Conservation (phyloP, 2,113 vertebrate genomes). For the Ibidorhyncha struthersii region DNA sequence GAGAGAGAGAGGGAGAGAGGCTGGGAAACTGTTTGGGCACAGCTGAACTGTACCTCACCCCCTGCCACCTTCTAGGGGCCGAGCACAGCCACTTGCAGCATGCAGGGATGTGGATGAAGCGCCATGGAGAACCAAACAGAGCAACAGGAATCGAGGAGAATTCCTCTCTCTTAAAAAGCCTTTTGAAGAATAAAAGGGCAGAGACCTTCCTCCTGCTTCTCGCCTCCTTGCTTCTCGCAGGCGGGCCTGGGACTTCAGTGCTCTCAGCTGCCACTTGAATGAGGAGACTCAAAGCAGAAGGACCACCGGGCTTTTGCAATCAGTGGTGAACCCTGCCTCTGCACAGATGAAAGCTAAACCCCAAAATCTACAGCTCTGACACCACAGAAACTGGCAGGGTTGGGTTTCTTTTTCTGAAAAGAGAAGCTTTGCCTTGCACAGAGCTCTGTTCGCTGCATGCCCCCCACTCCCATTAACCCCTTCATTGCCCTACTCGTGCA, state of each 20-base stretch:
- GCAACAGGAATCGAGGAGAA: not conserved
- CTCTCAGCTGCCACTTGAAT: not conserved
- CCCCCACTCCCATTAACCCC: not conserved
- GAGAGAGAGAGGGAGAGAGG: not conserved
- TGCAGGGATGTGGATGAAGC: not conserved
- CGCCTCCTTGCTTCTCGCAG: not conserved
- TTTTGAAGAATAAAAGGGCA: not conserved
- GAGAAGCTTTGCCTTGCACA: not conserved
- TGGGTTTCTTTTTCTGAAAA: not conserved
- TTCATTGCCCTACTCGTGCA: not conserved
- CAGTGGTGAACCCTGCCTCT: not conserved
- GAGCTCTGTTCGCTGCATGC: not conserved
- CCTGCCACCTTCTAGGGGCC: not conserved
- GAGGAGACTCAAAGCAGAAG: not conserved
- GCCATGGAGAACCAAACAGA: not conserved
- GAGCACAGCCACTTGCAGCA: not conserved
- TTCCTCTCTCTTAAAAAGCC: not conserved
- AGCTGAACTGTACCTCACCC: not conserved
- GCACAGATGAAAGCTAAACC: not conserved
- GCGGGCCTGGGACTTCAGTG: not conserved
- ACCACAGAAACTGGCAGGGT: not conserved
- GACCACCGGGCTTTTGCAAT: not conserved
- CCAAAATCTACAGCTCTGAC: not conserved
- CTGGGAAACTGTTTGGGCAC: not conserved
- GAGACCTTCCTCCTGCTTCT: not conserved